Conservation (phyloP, 2,797 vertebrate species). For the Columba guinea region DNA sequence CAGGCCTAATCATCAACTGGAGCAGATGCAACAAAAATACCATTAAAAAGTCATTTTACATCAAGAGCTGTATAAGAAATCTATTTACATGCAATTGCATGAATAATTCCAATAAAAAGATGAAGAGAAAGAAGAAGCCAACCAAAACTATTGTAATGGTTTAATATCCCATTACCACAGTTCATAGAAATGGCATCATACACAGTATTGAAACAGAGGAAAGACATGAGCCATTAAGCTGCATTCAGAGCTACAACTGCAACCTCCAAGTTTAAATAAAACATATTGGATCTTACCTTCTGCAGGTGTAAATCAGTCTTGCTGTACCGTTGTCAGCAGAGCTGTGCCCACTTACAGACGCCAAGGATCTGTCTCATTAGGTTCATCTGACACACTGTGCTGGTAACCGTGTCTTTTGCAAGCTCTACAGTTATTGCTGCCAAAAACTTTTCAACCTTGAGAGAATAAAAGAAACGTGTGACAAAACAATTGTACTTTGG, state of each 20-base stretch:
- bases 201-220: neutral
- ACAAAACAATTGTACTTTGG: slow-evolving; percentile 7
- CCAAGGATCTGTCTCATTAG: neutral
- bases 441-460: slow-evolving; percentile 37
- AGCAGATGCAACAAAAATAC: neutral
- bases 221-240: neutral
- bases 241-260: neutral
- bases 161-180: neutral
- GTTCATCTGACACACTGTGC: neutral
- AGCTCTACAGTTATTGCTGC: neutral
- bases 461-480: neutral
- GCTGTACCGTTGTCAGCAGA: neutral
- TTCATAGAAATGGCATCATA: neutral
- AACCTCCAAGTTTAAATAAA: neutral
- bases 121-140: neutral
- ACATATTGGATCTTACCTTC: neutral
- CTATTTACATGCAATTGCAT: neutral
- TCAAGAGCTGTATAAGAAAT: neutral
- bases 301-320: neutral
- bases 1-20: neutral
- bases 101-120: neutral
- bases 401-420: neutral
- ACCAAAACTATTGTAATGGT: neutral
- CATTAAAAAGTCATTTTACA: neutral
- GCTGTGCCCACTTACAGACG: neutral